Base-by-base conservation (phyloP, 1,140 invertebrate genomes). In the Bombus breviceps region DNA sequence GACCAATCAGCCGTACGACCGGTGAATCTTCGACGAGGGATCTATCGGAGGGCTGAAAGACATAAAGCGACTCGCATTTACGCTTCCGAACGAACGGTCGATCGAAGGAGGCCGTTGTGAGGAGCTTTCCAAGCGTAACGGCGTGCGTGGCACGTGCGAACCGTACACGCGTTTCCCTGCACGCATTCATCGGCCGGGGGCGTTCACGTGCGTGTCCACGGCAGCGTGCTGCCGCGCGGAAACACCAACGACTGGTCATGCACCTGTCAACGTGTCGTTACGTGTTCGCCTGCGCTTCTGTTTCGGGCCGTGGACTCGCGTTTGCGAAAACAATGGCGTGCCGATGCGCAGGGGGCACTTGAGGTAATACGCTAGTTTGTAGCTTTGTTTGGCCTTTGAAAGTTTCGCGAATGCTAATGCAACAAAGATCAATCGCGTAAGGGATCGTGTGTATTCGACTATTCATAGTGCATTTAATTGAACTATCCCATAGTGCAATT, bases 251-350 rank as follows among this genome's bases (percentile, higher is more conserved):
- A 89, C 86, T 85, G 81, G 37, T 53, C 72, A 57, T 80, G 66
- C 88, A 90, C 88, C 89, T 90, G 89, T 90, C 89, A 90, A 89
- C 88, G 78, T 85, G 82, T 78, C 88, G 84, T 89, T 89, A 89
- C 83, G 80, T 77, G 57, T 86, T 80, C 88, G 87, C 74, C 78
- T 37, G 47, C 2, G 88, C 87, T 88, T 88, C 87, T 74, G 79
- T 88, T 83, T 57, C 53, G 9, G 32, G 28, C 53, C 37, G 18
- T 22, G 37, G n/a, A 83, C 34, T 85, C 78, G 59, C 77, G 79
- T 69, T 71, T 62, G 69, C 85, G 86, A 78, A 85, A 85, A 89
- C 85, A 86, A 89, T 86, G 86, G 75, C 41, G 59, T 71, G 64
- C 69, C 74, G 64, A 88, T 82, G 86, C 68, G 34, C 47, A 22